A percentile compares a stretch with the other conserved stretches of the same genome.
Conservation (phyloP, 2,888 invertebrate species). For the Erebia palarica region DNA sequence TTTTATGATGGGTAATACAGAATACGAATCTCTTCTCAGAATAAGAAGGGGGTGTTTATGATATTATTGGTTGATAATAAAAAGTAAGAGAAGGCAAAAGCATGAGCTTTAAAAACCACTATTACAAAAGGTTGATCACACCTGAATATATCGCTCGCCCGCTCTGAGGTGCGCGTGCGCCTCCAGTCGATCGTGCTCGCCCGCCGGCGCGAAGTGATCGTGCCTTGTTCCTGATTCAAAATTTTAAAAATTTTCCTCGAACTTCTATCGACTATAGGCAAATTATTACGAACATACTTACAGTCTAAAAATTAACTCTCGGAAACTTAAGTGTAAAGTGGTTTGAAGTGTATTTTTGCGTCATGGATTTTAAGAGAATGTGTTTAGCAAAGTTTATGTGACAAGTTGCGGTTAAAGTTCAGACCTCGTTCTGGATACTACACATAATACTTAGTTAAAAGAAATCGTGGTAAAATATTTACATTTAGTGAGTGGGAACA, state of each 20-base stretch:
- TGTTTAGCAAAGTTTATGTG: constrained; percentile 57
- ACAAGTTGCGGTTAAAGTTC: constrained; percentile 70
- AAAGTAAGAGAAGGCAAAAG: not conserved
- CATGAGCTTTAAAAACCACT: not conserved
- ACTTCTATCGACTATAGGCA: constrained; percentile 22
- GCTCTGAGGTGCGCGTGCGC: constrained; percentile 70
- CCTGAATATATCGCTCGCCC: constrained; percentile 58
- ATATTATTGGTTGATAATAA: too few species aligned
- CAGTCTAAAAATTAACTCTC: constrained; percentile 16
- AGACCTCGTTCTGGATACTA: constrained; percentile 44
- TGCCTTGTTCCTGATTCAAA: constrained; percentile 55
- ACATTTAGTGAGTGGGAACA: constrained; percentile 28
- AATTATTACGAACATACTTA: not conserved
- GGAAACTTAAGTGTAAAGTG: constrained; percentile 33
- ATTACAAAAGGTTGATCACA: constrained; percentile 54
- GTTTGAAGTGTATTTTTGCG: constrained; percentile 20
- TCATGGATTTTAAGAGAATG: constrained; percentile 41
- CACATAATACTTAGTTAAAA: constrained; percentile 35
- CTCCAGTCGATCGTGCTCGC: constrained; percentile 72
- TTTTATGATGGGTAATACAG: not conserved
- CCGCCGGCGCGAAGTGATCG: constrained; percentile 59
- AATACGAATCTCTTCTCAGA: not conserved
- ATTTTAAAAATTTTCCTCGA: constrained; percentile 32
- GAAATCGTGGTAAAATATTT: constrained; percentile 31
- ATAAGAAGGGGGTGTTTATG: too few species aligned